These are phyloP conservation scores for Syngnathus floridae DNA, from an alignment of 2,113 vertebrate species.

Conservation along the genomic window DNA sequence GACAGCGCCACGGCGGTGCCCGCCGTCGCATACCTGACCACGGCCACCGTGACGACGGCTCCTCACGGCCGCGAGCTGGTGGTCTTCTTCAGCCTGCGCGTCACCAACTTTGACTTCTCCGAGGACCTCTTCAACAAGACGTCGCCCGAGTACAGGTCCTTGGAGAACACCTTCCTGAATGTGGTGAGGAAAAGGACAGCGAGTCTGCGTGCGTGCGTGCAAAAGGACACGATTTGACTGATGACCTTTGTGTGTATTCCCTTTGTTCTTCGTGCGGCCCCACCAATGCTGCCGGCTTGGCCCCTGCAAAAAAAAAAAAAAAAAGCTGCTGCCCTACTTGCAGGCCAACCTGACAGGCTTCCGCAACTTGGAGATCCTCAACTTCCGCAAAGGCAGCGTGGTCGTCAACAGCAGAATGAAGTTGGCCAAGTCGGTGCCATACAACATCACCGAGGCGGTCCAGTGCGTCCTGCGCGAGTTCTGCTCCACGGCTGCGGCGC, in stretches of 20 bases:
- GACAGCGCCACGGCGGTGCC: conserved; percentile 54
- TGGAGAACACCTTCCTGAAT: conserved; percentile 80
- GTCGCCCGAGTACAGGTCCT: conserved; percentile 75
- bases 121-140: conserved; percentile 86
- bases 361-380: conserved; percentile 87
- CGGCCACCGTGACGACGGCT: conserved; percentile 71
- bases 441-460: conserved; percentile 83
- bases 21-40: conserved; percentile 71
- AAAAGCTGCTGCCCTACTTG: conserved; percentile 84
- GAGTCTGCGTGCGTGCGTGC: too few species aligned
- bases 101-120: conserved; percentile 88
- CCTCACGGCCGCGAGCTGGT: conserved; percentile 77
- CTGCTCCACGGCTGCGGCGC: conserved; percentile 68
- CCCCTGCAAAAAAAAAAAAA: conserved; percentile 47
- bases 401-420: conserved; percentile 88
- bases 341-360: conserved; percentile 88
- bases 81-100: conserved; percentile 87
- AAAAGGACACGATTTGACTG: too few species aligned
- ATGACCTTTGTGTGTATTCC: too few species aligned
- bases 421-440: conserved; percentile 77
- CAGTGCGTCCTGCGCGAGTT: conserved; percentile 81
- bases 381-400: conserved; percentile 86
- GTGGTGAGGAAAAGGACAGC: conserved; percentile 66
- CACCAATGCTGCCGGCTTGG: not conserved
- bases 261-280: not conserved